These are phyloP conservation scores for Gambusia affinis DNA, from an alignment of 2,113 vertebrate species.

Conservation along the genomic window DNA sequence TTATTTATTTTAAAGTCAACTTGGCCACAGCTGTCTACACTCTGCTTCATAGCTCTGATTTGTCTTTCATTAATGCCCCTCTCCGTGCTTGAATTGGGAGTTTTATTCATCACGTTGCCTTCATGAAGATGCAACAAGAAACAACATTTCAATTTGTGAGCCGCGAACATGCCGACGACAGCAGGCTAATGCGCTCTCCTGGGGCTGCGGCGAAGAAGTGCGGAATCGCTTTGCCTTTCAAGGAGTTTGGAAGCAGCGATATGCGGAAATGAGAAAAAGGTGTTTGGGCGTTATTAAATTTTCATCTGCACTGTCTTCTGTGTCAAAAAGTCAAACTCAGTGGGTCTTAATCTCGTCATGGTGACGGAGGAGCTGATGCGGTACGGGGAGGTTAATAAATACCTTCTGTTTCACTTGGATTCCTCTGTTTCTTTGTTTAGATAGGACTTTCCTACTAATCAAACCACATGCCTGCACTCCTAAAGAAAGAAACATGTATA, in stretches of 20 bases:
- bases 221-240: slow-evolving; percentile 13
- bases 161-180: slow-evolving; percentile 40
- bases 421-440: no score
- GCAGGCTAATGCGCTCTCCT: slow-evolving; percentile 7
- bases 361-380: neutral
- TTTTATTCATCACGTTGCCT: slow-evolving; percentile 30
- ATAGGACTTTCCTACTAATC: slow-evolving; percentile 5
- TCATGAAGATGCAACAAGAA: slow-evolving; percentile 6
- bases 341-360: neutral
- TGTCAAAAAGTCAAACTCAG: neutral
- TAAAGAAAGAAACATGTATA: no score
- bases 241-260: slow-evolving; percentile 20
- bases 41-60: neutral
- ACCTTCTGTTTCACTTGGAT: no score
- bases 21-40: no score
- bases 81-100: neutral
- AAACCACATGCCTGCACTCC: slow-evolving; percentile 12
- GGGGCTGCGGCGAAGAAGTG: slow-evolving; percentile 2
- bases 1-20: no score
- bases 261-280: neutral
- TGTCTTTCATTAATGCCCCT: neutral
- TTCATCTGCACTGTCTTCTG: neutral
- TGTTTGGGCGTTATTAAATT: neutral
- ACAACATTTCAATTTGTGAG: slow-evolving; percentile 58
- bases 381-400: no score